These are phyloP conservation scores for Trinectes maculatus DNA, from an alignment of 2,113 vertebrate genomes.

Conservation along the genomic window DNA sequence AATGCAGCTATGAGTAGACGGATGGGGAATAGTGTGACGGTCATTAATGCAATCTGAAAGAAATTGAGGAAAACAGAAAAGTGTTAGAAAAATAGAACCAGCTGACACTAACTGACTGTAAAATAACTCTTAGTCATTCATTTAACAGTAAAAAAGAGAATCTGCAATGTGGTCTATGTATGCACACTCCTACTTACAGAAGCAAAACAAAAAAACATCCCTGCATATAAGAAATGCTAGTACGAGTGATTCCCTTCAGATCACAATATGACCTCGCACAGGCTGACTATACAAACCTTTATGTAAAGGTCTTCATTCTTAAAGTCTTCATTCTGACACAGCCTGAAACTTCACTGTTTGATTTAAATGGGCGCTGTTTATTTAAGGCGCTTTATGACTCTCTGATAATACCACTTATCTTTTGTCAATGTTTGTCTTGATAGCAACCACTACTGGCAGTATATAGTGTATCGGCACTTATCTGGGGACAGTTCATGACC, in stretches of 20 bases:
- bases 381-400: constrained; percentile 29
- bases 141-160: not conserved
- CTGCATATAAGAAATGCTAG: too few relatives aligned
- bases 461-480: constrained; percentile 7
- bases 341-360: not conserved
- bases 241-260: too few relatives aligned
- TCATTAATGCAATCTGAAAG: constrained; percentile 92
- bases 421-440: constrained; percentile 68
- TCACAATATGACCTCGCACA: too few relatives aligned
- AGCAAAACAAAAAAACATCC: too few relatives aligned
- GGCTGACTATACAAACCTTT: too few relatives aligned
- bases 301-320: not conserved
- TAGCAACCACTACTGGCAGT: constrained; percentile 30
- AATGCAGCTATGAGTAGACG: constrained; percentile 92
- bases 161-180: too few relatives aligned
- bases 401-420: constrained; percentile 54
- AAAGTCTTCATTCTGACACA: not conserved
- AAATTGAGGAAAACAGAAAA: constrained; percentile 7
- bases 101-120: not conserved
- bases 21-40: constrained; percentile 94
- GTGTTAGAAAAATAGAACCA: not conserved
- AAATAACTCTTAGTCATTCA: not conserved
- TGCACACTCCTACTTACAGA: too few relatives aligned
- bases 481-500: constrained; percentile 10
- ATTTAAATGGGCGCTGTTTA: constrained; percentile 17